These are phyloP conservation scores for Phenacoccus solenopsis DNA, from an alignment of 1,140 invertebrate species.

Conservation along the genomic window DNA sequence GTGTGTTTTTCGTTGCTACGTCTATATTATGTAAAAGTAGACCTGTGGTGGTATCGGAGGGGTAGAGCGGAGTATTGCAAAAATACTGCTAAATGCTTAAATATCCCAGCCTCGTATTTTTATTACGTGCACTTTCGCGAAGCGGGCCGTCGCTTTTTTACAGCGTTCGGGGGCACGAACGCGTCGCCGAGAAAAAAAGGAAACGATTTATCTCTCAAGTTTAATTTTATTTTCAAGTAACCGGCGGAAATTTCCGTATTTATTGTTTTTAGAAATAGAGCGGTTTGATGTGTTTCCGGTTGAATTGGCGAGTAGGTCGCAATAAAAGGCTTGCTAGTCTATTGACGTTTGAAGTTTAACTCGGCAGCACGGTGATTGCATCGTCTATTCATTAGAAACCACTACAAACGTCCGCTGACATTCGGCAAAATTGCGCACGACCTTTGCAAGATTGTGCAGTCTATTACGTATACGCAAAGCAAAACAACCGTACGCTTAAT, in stretches of 20 bases:
- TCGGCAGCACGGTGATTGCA: neutral
- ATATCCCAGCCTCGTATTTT: too few relatives aligned
- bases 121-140: too few relatives aligned
- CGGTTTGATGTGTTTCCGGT: neutral
- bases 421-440: neutral
- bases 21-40: too few relatives aligned
- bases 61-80: too few relatives aligned
- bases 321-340: constrained; percentile 1
- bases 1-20: too few relatives aligned
- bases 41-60: too few relatives aligned
- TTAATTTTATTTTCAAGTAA: constrained; percentile 4
- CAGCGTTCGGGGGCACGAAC: too few relatives aligned
- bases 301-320: neutral
- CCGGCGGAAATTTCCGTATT: neutral
- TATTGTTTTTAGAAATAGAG: neutral
- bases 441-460: neutral
- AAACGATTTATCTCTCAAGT: neutral
- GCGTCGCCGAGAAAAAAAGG: too few relatives aligned
- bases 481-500: neutral
- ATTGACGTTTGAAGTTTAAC: neutral
- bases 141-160: too few relatives aligned
- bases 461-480: neutral
- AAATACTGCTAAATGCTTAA: too few relatives aligned
- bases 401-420: neutral
- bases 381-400: neutral